Percentiles rank a stretch among this genome's conserved stretches.
These are phyloP conservation scores for Oncorhynchus tshawytscha DNA, from an alignment of 2,113 vertebrate genomes.

Conservation along the genomic window DNA sequence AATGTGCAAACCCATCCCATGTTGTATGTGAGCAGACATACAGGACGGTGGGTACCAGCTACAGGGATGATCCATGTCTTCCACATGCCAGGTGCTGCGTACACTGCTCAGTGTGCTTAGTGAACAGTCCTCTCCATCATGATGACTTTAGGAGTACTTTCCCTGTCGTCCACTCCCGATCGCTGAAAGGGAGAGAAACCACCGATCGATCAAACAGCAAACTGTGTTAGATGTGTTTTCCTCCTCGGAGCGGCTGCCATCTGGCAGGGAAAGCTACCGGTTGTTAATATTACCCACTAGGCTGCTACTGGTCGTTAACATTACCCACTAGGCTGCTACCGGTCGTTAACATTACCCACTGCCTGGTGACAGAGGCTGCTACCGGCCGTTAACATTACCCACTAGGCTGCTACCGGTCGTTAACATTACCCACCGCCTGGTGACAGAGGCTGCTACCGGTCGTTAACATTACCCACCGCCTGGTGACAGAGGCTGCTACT, in stretches of 20 bases:
- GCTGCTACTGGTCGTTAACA: too few relatives aligned
- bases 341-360: too few relatives aligned
- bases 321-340: too few relatives aligned
- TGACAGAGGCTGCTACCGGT: too few relatives aligned
- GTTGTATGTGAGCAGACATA: background rate
- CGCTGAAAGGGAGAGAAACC: conserved; percentile 2
- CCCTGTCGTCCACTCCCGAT: background rate
- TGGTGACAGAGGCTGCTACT: too few relatives aligned
- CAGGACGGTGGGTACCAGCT: background rate
- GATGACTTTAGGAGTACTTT: too few relatives aligned
- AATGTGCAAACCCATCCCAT: background rate
- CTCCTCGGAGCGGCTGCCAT: conserved; percentile 56
- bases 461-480: too few relatives aligned
- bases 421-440: too few relatives aligned
- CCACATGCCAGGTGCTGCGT: background rate
- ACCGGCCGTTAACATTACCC: too few relatives aligned
- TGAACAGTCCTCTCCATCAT: too few relatives aligned
- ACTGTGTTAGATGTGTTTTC: conserved; percentile 20
- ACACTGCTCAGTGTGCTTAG: background rate
- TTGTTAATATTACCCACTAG: conserved; percentile 44
- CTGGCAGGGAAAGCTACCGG: conserved; percentile 55
- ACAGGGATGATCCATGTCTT: background rate
- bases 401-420: too few relatives aligned
- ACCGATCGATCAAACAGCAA: conserved; percentile 23
- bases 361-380: too few relatives aligned